Base-by-base conservation (phyloP, 2,888 invertebrate species). In the Parochlus steinenii region DNA sequence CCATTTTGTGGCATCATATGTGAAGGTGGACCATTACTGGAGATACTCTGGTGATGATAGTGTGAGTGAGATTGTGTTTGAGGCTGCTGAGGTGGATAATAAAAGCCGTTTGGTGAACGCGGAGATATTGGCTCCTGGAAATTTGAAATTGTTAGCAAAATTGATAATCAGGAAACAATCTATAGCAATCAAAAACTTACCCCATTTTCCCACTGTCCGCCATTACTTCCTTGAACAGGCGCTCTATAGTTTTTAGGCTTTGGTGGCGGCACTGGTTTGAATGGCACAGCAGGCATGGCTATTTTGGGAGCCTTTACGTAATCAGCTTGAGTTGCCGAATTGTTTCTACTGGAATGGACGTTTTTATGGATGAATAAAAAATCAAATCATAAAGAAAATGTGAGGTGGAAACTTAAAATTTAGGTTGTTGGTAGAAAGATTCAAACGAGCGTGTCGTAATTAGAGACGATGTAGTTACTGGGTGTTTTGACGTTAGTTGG, bases 191-290 rank as follows among this genome's bases (percentile, higher is more conserved):
- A n/a, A 28, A 6, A 25, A 44, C 51, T 53, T 46, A 61, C 62
- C 49, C 66, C 69, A 51, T 67, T 67, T 43, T 67, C 65, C 49
- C 67, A 55, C 42, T 61, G 59, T 16, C 53, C 32, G 53, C 60
- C 59, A 15, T 61, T 58, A 34, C 52, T 53, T 46, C 51, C 53
- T 46, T 68, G 69, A 38, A 65, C 62, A 1, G 78, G 76, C 23
- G 86, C 83, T 27, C 85, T 71, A 56, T 87, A 89, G 58, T 87
- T 86, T 53, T 87, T 87, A 29, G 89, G 89, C 52, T 90, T 90
- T 6, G 89, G 89, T 18, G 89, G 89, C 25, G 89, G 89, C 36
- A 89, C 76, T 0, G 89, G 89, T 56, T 87, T 89, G 59, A 86
- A 86, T 24, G 39, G 32, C 15, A 27, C 43, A 41, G 15, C 53